Evolutionary conservation across 2,113 vertebrate species (phyloP).

Genomic region (Pelecanoides urinatrix): DNA sequence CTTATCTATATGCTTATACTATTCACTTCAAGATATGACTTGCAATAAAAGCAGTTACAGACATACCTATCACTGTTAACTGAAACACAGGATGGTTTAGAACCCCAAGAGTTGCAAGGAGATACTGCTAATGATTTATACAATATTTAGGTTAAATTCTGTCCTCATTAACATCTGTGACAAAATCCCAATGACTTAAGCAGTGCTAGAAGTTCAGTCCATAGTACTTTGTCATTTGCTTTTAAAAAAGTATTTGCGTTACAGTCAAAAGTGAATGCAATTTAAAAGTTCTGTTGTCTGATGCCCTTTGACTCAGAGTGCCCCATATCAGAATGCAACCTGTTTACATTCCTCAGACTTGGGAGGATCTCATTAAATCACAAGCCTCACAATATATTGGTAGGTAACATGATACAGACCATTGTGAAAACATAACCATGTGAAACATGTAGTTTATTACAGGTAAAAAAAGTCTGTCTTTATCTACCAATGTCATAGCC

Average conservation of each 20-base stretch:
- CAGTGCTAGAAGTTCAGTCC: not conserved
- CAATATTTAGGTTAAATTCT: not conserved
- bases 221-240: not conserved
- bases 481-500: not conserved
- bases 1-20: not conserved
- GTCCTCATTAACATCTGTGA: not conserved
- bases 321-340: not conserved
- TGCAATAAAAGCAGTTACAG: not conserved
- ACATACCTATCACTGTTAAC: not conserved
- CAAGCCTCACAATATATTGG: accelerated
- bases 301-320: not conserved
- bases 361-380: not conserved
- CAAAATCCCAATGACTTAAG: not conserved
- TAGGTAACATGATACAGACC: not conserved
- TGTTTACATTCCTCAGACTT: not conserved
- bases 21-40: not conserved
- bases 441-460: not conserved
- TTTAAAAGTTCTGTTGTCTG: not conserved
- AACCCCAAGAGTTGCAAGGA: not conserved
- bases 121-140: not conserved
- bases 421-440: not conserved
- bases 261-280: not conserved
- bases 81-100: not conserved
- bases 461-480: not conserved
- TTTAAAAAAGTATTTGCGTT: not conserved